Base-by-base conservation (phyloP, 2,113 vertebrate genomes). In the Pollachius pollachius region DNA sequence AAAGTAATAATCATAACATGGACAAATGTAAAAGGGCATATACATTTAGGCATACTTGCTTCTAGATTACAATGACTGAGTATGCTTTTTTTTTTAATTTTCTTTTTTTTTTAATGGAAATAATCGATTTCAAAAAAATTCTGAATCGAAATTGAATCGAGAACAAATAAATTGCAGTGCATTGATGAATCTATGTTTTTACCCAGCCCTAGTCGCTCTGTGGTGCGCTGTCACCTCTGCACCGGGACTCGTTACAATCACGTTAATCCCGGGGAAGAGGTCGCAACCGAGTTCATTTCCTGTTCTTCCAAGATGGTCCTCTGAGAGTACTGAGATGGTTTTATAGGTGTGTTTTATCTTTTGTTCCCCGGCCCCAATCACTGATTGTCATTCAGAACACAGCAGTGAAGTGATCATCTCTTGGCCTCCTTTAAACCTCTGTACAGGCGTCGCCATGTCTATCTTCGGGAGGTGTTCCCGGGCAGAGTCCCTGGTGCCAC, bases 181-280 rank as follows among this genome's bases (percentile, higher is more conserved):
- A n/a, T n/a, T n/a, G n/a, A n/a, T n/a, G n/a, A n/a, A n/a, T n/a
- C n/a, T n/a, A n/a, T n/a, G n/a, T n/a, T n/a, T n/a, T n/a, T n/a
- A n/a, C n/a, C n/a, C n/a, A n/a, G n/a, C n/a, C n/a, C n/a, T n/a
- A 87, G 91, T 81, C 3, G 15, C 41, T 60, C 21, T 6, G 15
- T 54, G n/a, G 9, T 8, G 52, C 52, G 15, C 17, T 23, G 23
- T 23, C 23, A 25, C n/a, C 19, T 62, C 15, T 52, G 15, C 9
- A 57, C 16, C 9, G 8, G 12, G 56, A 25, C 37, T 11, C 37
- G 6, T 25, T 9, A 25, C 19, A 19, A 25, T 11, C 23, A 23
- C n/a, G 27, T 13, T 25, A 62, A 62, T 34, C 9, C 17, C 37
- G 41, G 41, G 41, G 16, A 17, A 17, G 11, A 61, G 25, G 34